Evolutionary conservation across 2,888 invertebrate species (phyloP), one percentile per base, ranked within the genome.

Genomic region (Polietes domitor): DNA sequence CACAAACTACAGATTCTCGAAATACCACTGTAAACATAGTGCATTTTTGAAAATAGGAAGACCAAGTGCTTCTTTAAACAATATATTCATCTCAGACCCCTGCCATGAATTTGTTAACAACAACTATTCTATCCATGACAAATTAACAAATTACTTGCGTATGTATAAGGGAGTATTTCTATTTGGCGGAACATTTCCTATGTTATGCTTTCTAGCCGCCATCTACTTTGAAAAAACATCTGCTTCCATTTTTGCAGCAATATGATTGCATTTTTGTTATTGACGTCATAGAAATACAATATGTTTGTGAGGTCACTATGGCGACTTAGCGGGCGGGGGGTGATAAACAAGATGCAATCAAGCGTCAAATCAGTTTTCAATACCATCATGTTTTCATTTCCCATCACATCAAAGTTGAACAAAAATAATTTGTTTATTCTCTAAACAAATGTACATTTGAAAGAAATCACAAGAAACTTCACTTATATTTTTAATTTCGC

Each of bases 311-410:
- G 72, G 81, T 84, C 81, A 58, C 81, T 76, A 84, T 84, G 73
- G 76, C 21, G 28, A 84, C 70, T 79, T 68, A 17, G 63, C 78
- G 73, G 24, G 41, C n/a, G 17, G 61, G 61, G 68, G 83, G 74
- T 37, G 72, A 81, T 84, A 81, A 84, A 84, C 84, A 84, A 81
- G 81, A 84, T 84, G 81, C 81, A 84, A 78, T 84, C 50, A 81
- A 84, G 81, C 84, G 84, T 79, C 81, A 81, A 79, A 68, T 75
- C 76, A 73, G 72, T 81, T 81, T 68, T 76, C 47, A 68, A 78
- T 78, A 81, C 53, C 74, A 84, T 84, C 80, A 84, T 78, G 83
- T 81, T 81, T 81, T 84, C 80, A 43, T 78, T 76, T 81, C 19
- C 71, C 78, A 78, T 65, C 47, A 68, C 63, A 70, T 81, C 84